Evolutionary conservation across 2,888 invertebrate genomes (phyloP).

Genomic region (Caenorhabditis imperialis): DNA sequence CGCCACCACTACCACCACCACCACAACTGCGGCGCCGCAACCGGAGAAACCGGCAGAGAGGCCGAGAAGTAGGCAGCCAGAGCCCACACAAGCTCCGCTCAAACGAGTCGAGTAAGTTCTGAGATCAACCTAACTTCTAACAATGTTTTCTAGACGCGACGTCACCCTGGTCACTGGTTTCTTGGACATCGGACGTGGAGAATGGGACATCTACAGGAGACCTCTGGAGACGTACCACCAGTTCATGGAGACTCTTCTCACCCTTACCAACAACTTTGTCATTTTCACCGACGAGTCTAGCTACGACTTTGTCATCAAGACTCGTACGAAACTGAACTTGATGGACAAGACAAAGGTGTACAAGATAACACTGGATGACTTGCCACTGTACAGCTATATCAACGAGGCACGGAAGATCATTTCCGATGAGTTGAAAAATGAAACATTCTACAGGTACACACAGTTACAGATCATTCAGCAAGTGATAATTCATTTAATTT

Average conservation of each 20-base stretch:
- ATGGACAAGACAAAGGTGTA: constrained; percentile 59
- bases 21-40: constrained; percentile 10
- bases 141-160: constrained; percentile 45
- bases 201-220: constrained; percentile 77
- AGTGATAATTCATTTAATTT: too few species aligned
- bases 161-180: constrained; percentile 78
- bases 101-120: constrained; percentile 42
- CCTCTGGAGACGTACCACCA: constrained; percentile 75
- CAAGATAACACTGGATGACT: constrained; percentile 57
- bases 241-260: constrained; percentile 74
- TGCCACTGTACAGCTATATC: constrained; percentile 67
- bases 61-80: constrained; percentile 36
- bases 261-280: constrained; percentile 65
- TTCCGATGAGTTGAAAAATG: constrained; percentile 65
- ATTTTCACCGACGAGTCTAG: constrained; percentile 71
- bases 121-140: background rate
- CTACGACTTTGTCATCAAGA: constrained; percentile 67
- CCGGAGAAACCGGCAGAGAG: constrained; percentile 8
- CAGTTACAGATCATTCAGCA: too few species aligned
- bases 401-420: constrained; percentile 73
- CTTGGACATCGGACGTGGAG: constrained; percentile 78
- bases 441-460: constrained; percentile 56
- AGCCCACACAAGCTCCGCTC: constrained; percentile 12
- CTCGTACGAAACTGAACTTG: constrained; percentile 56
- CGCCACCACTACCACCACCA: constrained; percentile 17